These are phyloP conservation scores for Mythimna lalbum DNA, from an alignment of 2,888 invertebrate species.

Conservation along the genomic window DNA sequence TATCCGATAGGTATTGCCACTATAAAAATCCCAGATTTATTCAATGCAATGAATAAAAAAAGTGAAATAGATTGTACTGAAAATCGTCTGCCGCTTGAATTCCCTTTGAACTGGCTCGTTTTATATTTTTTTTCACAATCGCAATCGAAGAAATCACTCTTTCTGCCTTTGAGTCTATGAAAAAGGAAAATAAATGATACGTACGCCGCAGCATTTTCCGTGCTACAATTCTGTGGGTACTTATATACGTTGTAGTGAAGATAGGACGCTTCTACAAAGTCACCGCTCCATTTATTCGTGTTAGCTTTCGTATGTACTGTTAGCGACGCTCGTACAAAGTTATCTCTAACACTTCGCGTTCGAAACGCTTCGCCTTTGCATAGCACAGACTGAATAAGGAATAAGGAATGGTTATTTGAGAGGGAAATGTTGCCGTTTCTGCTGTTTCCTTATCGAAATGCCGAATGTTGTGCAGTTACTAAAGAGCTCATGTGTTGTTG, in stretches of 20 bases:
- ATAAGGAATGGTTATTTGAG: constrained; percentile 65
- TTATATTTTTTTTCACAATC: constrained; percentile 64
- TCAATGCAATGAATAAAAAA: constrained; percentile 60
- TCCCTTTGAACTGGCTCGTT: constrained; percentile 59
- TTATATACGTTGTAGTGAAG: constrained; percentile 55
- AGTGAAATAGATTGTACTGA: constrained; percentile 66
- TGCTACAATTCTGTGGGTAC: constrained; percentile 59
- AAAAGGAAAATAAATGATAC: constrained; percentile 73
- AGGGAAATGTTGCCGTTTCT: constrained; percentile 56
- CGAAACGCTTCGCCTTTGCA: constrained; percentile 67
- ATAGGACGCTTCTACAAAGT: constrained; percentile 68
- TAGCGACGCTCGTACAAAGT: constrained; percentile 74
- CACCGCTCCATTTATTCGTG: constrained; percentile 73
- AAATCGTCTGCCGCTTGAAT: constrained; percentile 63
- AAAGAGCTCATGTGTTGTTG: constrained; percentile 29
- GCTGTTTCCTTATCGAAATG: constrained; percentile 61
- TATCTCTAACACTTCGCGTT: constrained; percentile 73
- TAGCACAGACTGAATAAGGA: constrained; percentile 66
- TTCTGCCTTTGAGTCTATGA: constrained; percentile 70
- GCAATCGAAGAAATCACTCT: constrained; percentile 69
- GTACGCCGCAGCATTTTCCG: constrained; percentile 64
- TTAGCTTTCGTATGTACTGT: constrained; percentile 70
- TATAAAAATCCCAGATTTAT: constrained; percentile 57
- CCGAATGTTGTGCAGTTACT: constrained; percentile 49
- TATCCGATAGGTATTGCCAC: constrained; percentile 33